phyloP scores from a whole-genome alignment of 2,888 invertebrate genomes.

The Protophormia terraenovae region DNA sequence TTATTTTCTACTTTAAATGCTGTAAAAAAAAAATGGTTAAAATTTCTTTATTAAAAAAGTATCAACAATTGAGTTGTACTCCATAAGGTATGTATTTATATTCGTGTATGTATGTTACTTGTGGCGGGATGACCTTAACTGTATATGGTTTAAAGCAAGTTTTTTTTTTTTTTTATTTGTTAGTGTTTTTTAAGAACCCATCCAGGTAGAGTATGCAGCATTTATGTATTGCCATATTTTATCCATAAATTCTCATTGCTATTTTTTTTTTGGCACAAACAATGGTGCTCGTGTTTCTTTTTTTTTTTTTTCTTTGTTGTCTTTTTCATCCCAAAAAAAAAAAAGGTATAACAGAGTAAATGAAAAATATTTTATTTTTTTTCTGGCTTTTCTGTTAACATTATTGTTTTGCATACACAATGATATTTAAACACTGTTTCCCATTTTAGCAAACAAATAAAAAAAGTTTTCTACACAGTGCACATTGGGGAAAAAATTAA shows the following conservation, averaged over 20 bases:
- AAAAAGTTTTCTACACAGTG: too few species aligned
- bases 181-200: neutral
- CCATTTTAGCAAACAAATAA: neutral
- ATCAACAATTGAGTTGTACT: neutral
- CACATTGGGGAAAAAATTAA: too few species aligned
- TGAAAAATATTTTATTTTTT: neutral
- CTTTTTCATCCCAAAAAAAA: too few species aligned
- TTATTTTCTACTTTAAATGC: neutral
- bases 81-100: neutral
- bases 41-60: neutral
- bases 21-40: neutral
- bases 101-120: neutral
- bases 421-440: conserved; percentile 1
- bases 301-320: neutral
- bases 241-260: conserved; percentile 4
- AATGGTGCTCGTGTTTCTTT: neutral
- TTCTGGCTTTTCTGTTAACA: neutral
- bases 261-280: neutral
- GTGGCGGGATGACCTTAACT: neutral
- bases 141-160: neutral
- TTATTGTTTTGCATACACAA: conserved; percentile 7
- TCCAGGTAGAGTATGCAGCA: neutral
- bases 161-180: neutral
- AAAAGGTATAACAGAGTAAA: neutral
- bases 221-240: conserved; percentile 5